A percentile compares a stretch with the other conserved stretches of the same genome.
Evolutionary conservation across 2,888 invertebrate species (phyloP).

Genomic region (Diachrysia chrysitis): DNA sequence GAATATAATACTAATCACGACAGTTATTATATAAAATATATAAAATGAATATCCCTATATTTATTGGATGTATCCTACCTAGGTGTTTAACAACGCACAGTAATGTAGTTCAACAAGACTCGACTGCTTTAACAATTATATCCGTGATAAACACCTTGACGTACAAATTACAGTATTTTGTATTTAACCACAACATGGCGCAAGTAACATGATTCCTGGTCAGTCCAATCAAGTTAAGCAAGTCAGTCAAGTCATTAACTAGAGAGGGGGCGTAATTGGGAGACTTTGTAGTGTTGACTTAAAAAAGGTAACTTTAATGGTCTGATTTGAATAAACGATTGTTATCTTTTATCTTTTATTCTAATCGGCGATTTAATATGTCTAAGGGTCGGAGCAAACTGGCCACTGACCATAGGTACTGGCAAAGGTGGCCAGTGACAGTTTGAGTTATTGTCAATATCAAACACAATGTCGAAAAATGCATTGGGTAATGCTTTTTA

Average conservation of each 20-base stretch:
- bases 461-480: too few relatives aligned
- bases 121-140: not conserved
- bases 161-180: not conserved
- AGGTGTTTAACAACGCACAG: too few relatives aligned
- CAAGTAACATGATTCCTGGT: not conserved
- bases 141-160: not conserved
- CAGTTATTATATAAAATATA: too few relatives aligned
- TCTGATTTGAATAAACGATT: not conserved
- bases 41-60: too few relatives aligned
- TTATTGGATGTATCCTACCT: too few relatives aligned
- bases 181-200: not conserved
- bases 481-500: too few relatives aligned
- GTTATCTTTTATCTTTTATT: not conserved
- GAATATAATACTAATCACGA: too few relatives aligned
- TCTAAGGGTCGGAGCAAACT: too few relatives aligned
- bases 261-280: not conserved
- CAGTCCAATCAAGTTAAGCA: not conserved
- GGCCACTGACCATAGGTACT: too few relatives aligned
- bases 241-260: not conserved
- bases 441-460: too few relatives aligned
- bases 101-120: not conserved
- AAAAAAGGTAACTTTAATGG: not conserved
- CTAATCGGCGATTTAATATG: not conserved
- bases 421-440: too few relatives aligned
- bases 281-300: not conserved